Percentiles rank a stretch among this genome's conserved stretches.
Evolutionary conservation across 1,140 invertebrate genomes (phyloP).

Genomic region (Sycophila sp.): DNA sequence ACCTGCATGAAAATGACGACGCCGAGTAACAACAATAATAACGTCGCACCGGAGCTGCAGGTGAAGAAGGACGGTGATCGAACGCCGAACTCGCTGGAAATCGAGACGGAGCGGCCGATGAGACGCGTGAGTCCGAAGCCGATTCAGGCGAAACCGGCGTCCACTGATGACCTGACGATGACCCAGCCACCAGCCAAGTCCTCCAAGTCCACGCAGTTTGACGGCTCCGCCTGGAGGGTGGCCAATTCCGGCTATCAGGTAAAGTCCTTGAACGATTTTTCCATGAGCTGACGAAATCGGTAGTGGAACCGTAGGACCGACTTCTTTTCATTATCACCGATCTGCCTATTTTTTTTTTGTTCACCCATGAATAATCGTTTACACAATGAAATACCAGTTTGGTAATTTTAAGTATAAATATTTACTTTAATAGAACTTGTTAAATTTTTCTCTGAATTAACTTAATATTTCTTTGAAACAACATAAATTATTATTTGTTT

Average conservation of each 20-base stretch:
- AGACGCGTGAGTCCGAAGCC: neutral
- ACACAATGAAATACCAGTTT: no score
- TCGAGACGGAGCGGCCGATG: neutral
- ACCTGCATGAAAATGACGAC: no score
- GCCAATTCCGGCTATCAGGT: constrained; percentile 1
- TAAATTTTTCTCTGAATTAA: no score
- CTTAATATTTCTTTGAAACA: no score
- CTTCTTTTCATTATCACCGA: no score
- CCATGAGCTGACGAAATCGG: no score
- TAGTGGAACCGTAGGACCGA: no score
- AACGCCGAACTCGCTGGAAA: neutral
- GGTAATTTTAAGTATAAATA: no score
- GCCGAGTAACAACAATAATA: neutral
- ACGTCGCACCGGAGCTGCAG: neutral
- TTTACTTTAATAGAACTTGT: no score
- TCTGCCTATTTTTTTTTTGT: no score
- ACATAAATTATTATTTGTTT: no score
- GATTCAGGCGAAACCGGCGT: neutral
- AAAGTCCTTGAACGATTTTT: neutral
- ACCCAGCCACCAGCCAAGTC: neutral
- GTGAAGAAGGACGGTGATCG: neutral
- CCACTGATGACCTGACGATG: neutral
- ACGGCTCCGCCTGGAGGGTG: constrained; percentile 21
- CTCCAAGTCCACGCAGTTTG: constrained; percentile 25
- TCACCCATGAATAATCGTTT: no score